These are phyloP conservation scores for Myripristis murdjan DNA, from an alignment of 2,797 vertebrate genomes.

Conservation along the genomic window DNA sequence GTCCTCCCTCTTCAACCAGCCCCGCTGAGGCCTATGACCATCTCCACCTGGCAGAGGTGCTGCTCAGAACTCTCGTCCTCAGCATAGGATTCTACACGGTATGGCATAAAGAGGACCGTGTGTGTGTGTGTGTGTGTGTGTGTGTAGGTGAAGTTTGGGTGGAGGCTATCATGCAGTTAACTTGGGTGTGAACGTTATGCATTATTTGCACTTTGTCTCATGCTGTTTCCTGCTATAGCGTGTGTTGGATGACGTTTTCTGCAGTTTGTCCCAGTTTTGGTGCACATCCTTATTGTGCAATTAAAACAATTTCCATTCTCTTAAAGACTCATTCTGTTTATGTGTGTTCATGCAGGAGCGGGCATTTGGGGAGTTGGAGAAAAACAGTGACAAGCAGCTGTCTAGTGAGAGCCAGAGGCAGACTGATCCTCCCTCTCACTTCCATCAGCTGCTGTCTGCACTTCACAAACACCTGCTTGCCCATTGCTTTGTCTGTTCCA, in stretches of 20 bases:
- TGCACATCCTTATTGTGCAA: not conserved
- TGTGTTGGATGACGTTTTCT: not conserved
- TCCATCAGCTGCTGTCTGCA: conserved; percentile 87
- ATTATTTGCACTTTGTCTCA: conserved; percentile 1
- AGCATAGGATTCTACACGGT: conserved; percentile 90
- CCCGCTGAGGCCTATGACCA: conserved; percentile 81
- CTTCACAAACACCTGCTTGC: conserved; percentile 88
- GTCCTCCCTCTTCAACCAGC: conserved; percentile 70
- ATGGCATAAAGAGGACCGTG: conserved; percentile 23
- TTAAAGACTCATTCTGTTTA: not conserved
- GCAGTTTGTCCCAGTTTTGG: not conserved
- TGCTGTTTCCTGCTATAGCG: not conserved
- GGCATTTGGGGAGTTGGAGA: conserved; percentile 89
- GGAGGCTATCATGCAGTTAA: not conserved
- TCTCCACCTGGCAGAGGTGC: conserved; percentile 86
- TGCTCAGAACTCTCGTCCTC: conserved; percentile 87
- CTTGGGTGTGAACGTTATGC: not conserved
- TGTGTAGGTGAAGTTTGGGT: not conserved
- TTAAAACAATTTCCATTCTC: not conserved
- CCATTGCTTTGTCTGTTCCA: conserved; percentile 85
- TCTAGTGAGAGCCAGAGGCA: conserved; percentile 78
- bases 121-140: not conserved
- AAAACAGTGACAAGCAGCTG: conserved; percentile 89
- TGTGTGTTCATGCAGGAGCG: conserved; percentile 77
- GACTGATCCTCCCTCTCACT: conserved; percentile 86